phyloP scores from a whole-genome alignment of 2,888 invertebrate genomes.

The Drosophila buzzatii region DNA sequence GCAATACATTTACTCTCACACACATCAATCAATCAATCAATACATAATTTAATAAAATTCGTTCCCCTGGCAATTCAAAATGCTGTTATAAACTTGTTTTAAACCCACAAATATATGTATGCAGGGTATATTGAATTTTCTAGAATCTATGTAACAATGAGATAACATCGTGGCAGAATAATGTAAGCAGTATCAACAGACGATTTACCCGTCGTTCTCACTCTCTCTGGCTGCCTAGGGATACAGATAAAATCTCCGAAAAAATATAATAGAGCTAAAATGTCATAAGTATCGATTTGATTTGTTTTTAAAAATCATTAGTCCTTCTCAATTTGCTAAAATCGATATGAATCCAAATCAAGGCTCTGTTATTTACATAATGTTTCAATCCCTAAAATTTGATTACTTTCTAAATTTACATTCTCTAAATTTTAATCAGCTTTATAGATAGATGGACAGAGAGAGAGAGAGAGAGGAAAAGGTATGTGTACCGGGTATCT shows the following conservation, averaged over 20 bases:
- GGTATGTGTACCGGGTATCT: neutral
- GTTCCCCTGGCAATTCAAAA: neutral
- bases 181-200: neutral
- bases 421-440: neutral
- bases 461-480: too few species aligned
- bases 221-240: too few species aligned
- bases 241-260: too few species aligned
- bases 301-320: too few species aligned
- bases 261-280: too few species aligned
- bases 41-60: conserved; percentile 16
- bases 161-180: neutral
- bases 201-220: too few species aligned
- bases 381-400: neutral
- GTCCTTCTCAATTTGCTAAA: too few species aligned
- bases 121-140: neutral
- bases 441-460: neutral
- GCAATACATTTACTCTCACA: neutral
- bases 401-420: neutral
- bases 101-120: neutral
- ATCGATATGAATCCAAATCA: too few species aligned
- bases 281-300: too few species aligned
- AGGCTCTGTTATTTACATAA: too few species aligned
- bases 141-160: neutral
- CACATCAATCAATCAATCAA: conserved; percentile 23
- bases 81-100: neutral